Evolutionary conservation across 2,113 vertebrate genomes (phyloP).

Genomic region (Neotoma lepida): DNA sequence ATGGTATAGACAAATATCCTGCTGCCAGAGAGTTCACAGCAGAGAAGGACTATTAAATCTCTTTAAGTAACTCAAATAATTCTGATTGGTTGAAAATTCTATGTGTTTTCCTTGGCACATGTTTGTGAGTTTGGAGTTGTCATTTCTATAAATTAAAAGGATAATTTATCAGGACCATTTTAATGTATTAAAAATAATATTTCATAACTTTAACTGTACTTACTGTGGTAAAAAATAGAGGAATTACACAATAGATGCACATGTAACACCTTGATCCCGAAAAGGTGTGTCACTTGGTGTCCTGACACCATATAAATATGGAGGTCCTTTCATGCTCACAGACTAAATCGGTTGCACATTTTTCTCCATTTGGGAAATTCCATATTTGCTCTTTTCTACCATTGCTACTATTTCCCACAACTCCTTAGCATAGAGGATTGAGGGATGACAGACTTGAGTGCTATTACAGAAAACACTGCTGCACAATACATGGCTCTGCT

Average conservation of each 20-base stretch:
- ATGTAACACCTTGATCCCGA: not conserved
- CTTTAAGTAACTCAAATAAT: not conserved
- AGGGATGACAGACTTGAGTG: no score
- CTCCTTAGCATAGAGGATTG: no score
- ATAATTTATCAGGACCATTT: not conserved
- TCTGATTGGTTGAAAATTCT: not conserved
- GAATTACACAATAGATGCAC: fast-evolving
- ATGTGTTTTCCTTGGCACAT: not conserved
- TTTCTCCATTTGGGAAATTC: no score
- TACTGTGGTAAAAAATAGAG: not conserved
- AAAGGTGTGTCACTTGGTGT: not conserved
- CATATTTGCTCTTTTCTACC: no score
- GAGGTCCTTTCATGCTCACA: not conserved
- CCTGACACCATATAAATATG: not conserved
- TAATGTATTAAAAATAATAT: not conserved
- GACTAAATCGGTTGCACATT: not conserved
- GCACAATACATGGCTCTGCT: no score
- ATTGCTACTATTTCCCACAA: no score
- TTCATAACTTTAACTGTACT: not conserved
- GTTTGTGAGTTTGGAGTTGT: not conserved
- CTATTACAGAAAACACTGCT: no score
- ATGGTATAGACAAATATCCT: not conserved
- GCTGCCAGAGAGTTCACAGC: not conserved
- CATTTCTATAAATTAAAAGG: no score
- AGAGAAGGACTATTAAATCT: not conserved